A percentile compares a stretch with the other conserved stretches of the same genome.
phyloP scores from a whole-genome alignment of 2,888 invertebrate species.

The Nymphalis c-album region DNA sequence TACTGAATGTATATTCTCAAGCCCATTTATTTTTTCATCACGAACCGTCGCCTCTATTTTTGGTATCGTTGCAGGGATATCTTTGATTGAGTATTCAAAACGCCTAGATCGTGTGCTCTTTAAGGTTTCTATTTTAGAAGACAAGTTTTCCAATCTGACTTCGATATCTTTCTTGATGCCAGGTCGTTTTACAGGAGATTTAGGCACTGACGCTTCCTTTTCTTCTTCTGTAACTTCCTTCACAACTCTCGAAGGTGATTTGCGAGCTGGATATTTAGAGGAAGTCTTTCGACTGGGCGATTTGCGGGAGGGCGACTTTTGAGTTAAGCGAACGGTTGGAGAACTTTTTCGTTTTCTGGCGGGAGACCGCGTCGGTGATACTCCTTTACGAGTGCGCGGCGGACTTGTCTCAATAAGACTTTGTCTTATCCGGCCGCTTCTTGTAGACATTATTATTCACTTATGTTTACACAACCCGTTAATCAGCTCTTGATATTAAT shows the following conservation, averaged over 20 bases:
- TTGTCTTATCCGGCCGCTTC: slow-evolving; percentile 66
- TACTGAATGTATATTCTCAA: slow-evolving; percentile 46
- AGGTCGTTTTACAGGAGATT: slow-evolving; percentile 65
- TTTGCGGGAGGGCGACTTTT: slow-evolving; percentile 64
- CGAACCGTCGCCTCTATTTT: slow-evolving; percentile 45
- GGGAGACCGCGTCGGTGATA: slow-evolving; percentile 73
- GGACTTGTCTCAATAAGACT: slow-evolving; percentile 64
- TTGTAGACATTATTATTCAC: slow-evolving; percentile 62
- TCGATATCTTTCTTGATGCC: slow-evolving; percentile 54
- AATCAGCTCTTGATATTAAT: slow-evolving; percentile 32
- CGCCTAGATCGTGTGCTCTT: slow-evolving; percentile 62
- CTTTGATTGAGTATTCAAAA: slow-evolving; percentile 64
- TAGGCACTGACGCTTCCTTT: slow-evolving; percentile 46
- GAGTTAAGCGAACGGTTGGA: slow-evolving; percentile 52
- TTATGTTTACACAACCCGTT: slow-evolving; percentile 38
- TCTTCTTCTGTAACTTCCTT: slow-evolving; percentile 56
- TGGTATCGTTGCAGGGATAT: slow-evolving; percentile 48
- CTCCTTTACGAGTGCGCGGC: slow-evolving; percentile 61
- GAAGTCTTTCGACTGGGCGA: slow-evolving; percentile 74
- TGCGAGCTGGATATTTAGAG: slow-evolving; percentile 71
- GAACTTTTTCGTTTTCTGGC: slow-evolving; percentile 70
- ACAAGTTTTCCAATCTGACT: slow-evolving; percentile 53
- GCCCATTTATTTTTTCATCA: slow-evolving; percentile 61
- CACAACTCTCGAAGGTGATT: slow-evolving; percentile 65
- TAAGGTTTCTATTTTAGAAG: slow-evolving; percentile 53